A percentile compares a stretch with the other conserved stretches of the same genome.
Conservation (phyloP, 2,797 vertebrate species). For the Champsocephalus esox region DNA sequence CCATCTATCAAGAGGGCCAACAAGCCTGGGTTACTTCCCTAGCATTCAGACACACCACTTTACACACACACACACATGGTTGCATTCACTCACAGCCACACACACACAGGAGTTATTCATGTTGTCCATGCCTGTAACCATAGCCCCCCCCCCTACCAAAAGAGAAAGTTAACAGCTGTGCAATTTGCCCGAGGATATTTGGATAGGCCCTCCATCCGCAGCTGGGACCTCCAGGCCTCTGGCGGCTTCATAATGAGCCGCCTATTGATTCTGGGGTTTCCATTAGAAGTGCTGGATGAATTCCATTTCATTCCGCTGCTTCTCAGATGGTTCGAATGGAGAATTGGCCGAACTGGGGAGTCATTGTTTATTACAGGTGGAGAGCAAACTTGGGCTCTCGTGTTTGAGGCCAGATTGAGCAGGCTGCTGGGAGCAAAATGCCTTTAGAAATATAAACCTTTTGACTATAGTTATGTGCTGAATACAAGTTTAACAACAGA, state of each 20-base stretch:
- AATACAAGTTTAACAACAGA: not conserved
- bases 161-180: conserved; percentile 70
- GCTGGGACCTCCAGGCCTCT: conserved; percentile 63
- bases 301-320: conserved; percentile 73
- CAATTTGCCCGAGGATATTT: conserved; percentile 71
- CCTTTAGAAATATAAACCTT: conserved; percentile 28
- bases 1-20: not conserved
- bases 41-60: not conserved
- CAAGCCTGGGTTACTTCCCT: not conserved
- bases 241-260: conserved; percentile 72
- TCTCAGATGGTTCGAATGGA: conserved; percentile 55
- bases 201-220: conserved; percentile 67
- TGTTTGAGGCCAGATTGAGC: conserved; percentile 15
- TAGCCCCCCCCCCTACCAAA: not conserved
- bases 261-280: conserved; percentile 78
- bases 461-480: not conserved
- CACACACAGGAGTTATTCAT: conserved; percentile 6
- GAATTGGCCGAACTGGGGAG: conserved; percentile 52
- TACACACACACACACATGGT: not conserved
- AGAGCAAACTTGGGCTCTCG: conserved; percentile 19
- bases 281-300: conserved; percentile 75
- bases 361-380: conserved; percentile 56
- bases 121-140: conserved; percentile 21
- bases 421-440: conserved; percentile 13
- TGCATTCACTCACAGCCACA: not conserved